These are phyloP conservation scores for Boulengeromyrus knoepffleri DNA, from an alignment of 2,113 vertebrate species.

Conservation along the genomic window DNA sequence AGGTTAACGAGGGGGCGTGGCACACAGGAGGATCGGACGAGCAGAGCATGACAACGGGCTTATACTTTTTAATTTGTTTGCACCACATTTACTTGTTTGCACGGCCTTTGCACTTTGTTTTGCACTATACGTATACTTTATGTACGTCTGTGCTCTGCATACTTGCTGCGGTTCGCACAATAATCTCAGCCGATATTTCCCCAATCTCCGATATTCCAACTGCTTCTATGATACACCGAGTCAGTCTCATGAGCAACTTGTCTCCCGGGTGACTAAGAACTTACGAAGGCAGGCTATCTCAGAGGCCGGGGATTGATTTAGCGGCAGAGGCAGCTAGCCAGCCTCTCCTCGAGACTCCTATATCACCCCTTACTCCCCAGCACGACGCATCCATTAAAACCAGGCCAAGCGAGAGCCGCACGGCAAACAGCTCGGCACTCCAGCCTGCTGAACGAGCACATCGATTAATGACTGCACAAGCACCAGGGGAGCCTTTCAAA, in stretches of 20 bases:
- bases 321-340: background rate
- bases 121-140: background rate
- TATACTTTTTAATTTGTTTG: background rate
- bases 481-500: background rate
- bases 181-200: background rate
- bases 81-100: background rate
- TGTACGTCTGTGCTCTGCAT: background rate
- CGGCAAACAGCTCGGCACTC: background rate
- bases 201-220: background rate
- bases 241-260: background rate
- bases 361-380: slow-evolving; percentile 17
- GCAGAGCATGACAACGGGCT: no score
- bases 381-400: slow-evolving; percentile 20
- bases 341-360: background rate
- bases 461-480: background rate
- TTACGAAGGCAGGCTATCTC: background rate
- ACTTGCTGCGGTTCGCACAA: background rate
- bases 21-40: no score
- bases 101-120: background rate
- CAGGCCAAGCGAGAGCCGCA: background rate
- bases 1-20: no score
- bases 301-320: background rate
- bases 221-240: background rate
- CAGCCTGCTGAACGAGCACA: no score
- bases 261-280: background rate